Base-by-base conservation (phyloP, 1,140 invertebrate species). In the Vanessa atalanta region DNA sequence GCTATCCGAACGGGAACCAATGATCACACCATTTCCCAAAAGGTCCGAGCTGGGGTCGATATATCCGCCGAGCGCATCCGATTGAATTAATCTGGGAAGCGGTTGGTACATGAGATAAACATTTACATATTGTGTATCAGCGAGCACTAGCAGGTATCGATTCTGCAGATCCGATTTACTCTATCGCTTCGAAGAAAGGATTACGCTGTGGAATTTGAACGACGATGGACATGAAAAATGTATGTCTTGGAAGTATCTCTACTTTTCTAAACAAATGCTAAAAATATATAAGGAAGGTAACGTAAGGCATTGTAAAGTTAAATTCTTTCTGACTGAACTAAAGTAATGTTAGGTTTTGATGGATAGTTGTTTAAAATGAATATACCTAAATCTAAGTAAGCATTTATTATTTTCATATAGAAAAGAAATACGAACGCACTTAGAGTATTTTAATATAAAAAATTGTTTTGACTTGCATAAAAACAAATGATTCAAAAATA, bases 41-140 rank as follows among this genome's bases (percentile, higher is more conserved):
- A 90, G 87, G 86, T 83, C 75, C 82, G 81, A 82, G 74, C 76
- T 79, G 79, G 80, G 81, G 84, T 80, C 83, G 83, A 80, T 79
- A 83, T 83, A 84, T 87, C 85, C 84, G 83, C 70, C 76, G 81
- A 74, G 76, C 81, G 80, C 80, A 83, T 87, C 87, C 85, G 87
- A 89, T 87, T 88, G 84, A 91, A 89, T 91, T 91, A 89, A 89
- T 89, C 83, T 86, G 81, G 81, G 78, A 83, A 83, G 79, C 79
- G 80, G 79, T 79, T 70, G 78, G 75, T 76, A 82, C 75, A 76
- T 70, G 79, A 76, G 83, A 83, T 87, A 84, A 88, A 87, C 82
- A 84, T 88, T 83, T 85, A 81, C 80, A 84, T 85, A 85, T 80
- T 75, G 78, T 80, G 73, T 74, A 70, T 82, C 73, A 75, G 73